Evolutionary conservation across 1,140 invertebrate species (phyloP), one percentile per base, ranked within the genome.

Genomic region (Chelonus insularis): DNA sequence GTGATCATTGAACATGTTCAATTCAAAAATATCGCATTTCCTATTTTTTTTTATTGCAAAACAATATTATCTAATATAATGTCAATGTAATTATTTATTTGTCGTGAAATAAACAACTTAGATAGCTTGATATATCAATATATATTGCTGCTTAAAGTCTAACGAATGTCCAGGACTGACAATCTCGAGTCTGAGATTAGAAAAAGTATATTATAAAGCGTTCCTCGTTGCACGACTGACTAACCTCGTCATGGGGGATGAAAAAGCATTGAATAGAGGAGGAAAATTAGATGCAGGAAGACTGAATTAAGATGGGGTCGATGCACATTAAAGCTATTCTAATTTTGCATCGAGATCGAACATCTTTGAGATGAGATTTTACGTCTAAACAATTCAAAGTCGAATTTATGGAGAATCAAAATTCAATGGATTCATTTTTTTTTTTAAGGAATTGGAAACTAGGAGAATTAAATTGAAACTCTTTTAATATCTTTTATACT

Each of bases 91-190:
- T n/a, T n/a, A n/a, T n/a, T n/a, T n/a, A n/a, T n/a, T n/a, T n/a
- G n/a, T n/a, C n/a, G n/a, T n/a, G n/a, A n/a, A n/a, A n/a, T n/a
- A n/a, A n/a, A n/a, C n/a, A n/a, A n/a, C n/a, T n/a, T n/a, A n/a
- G n/a, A n/a, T n/a, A n/a, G n/a, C n/a, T n/a, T n/a, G n/a, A 25
- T 6, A 25, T 48, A 62, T 57, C 54, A 72, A 75, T 75, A 72
- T 69, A 75, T 74, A 75, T 72, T 75, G 72, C 68, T 72, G 69
- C 67, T 75, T 75, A 75, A 69, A 72, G 65, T 58, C 57, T 51
- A 62, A 57, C 29, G 57, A 60, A 65, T n/a, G 21, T 52, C 14
- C 25, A 62, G 65, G 7, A 59, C 55, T 45, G 57, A 20, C 45
- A 59, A 58, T 63, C 56, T 63, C 56, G 36, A 45, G 34, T 18